Conservation (phyloP, 2,888 invertebrate species). For the Harmothoe impar region DNA sequence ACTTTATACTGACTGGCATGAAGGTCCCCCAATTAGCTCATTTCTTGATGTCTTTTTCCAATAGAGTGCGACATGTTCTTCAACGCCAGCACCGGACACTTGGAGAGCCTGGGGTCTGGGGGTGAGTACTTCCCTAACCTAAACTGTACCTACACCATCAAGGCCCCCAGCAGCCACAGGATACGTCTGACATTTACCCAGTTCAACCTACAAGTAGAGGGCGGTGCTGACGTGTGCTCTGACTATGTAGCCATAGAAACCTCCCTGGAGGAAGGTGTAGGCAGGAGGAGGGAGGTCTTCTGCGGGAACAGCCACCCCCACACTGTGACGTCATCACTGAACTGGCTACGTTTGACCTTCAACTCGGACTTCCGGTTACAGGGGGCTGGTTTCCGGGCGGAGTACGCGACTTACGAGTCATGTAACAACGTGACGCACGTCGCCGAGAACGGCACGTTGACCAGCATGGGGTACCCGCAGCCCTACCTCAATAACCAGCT, state of each 20-base stretch:
- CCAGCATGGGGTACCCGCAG: slow-evolving; percentile 45
- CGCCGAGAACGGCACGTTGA: slow-evolving; percentile 5
- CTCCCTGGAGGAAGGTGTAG: neutral
- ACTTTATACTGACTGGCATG: no score
- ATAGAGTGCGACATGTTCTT: neutral
- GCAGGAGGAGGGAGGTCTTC: neutral
- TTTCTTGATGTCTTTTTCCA: neutral
- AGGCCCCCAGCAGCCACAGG: neutral
- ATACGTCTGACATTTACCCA: slow-evolving; percentile 10
- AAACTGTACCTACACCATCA: slow-evolving; percentile 48
- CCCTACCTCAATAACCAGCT: slow-evolving; percentile 58
- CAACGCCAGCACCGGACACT: neutral
- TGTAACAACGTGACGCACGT: slow-evolving; percentile 43
- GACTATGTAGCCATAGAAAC: slow-evolving; percentile 59
- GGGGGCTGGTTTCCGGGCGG: slow-evolving; percentile 38
- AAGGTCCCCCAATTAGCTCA: no score
- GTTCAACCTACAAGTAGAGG: slow-evolving; percentile 15
- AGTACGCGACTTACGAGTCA: neutral
- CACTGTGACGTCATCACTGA: slow-evolving; percentile 22
- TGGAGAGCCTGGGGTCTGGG: neutral
- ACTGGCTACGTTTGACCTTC: slow-evolving; percentile 48
- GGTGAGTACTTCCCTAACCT: slow-evolving; percentile 48
- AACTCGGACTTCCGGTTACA: slow-evolving; percentile 29
- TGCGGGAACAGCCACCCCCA: neutral
- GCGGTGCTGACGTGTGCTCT: neutral